A percentile compares a stretch with the other conserved stretches of the same genome.
Evolutionary conservation across 2,113 vertebrate species (phyloP).

Genomic region (Triplophysa tibetana): DNA sequence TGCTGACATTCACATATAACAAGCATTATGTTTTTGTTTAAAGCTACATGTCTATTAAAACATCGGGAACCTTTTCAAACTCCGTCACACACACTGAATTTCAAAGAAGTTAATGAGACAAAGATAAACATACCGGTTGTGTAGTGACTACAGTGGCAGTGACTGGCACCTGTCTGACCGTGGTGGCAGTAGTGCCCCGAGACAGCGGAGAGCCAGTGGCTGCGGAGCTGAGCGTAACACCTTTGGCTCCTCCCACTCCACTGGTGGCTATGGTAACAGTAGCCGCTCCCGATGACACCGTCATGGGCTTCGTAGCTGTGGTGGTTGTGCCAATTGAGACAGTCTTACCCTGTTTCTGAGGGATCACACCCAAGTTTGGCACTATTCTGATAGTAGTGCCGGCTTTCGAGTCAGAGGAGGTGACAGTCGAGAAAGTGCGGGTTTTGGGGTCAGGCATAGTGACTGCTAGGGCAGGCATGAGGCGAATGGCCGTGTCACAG

Average conservation of each 20-base stretch:
- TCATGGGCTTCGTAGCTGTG: constrained; percentile 72
- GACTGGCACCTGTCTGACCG: constrained; percentile 88
- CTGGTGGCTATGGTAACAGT: constrained; percentile 81
- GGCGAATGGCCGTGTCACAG: constrained; percentile 81
- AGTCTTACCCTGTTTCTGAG: constrained; percentile 86
- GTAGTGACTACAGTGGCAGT: constrained; percentile 86
- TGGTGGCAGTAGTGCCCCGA: constrained; percentile 79
- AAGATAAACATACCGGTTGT: constrained; percentile 81
- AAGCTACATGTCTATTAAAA: not conserved
- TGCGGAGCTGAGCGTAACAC: constrained; percentile 79
- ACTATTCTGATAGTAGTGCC: constrained; percentile 92
- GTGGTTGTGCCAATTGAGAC: constrained; percentile 84
- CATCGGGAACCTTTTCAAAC: no score
- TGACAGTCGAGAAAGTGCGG: constrained; percentile 77
- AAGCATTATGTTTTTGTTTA: not conserved
- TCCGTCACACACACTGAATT: no score
- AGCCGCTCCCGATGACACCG: constrained; percentile 74
- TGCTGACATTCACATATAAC: not conserved
- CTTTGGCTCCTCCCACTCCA: constrained; percentile 79
- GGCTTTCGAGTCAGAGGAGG: constrained; percentile 82
- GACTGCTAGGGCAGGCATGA: constrained; percentile 93
- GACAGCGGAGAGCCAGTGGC: constrained; percentile 78
- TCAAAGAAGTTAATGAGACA: not conserved
- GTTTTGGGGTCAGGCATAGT: constrained; percentile 88
- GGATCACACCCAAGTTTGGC: constrained; percentile 90